phyloP scores from a whole-genome alignment of 2,797 vertebrate genomes.

The Poecile montanus region DNA sequence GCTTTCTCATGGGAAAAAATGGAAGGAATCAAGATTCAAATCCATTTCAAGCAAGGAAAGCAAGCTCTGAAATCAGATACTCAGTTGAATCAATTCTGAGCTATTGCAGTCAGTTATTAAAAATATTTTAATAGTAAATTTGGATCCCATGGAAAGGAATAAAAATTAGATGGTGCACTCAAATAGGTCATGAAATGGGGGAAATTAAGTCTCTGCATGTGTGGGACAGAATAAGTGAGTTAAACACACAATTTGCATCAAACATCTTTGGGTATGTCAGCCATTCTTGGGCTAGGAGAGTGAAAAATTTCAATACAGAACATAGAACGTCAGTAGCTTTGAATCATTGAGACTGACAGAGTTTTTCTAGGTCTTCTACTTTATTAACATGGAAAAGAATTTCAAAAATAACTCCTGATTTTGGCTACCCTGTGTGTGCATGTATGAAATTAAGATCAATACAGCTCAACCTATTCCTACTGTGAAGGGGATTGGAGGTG shows the following conservation, averaged over 20 bases:
- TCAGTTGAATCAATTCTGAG: background rate
- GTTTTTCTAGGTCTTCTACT: background rate
- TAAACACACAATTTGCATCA: background rate
- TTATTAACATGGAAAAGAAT: background rate
- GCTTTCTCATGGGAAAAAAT: slow-evolving; percentile 17
- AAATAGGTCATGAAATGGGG: background rate
- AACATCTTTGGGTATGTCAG: background rate
- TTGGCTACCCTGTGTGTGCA: background rate
- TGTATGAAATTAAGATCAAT: background rate
- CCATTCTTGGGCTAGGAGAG: background rate
- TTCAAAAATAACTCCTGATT: background rate
- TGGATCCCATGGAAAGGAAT: background rate
- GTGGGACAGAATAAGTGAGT: background rate
- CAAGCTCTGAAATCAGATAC: background rate
- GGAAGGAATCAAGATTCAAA: slow-evolving; percentile 2
- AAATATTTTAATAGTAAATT: background rate
- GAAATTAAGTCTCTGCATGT: background rate
- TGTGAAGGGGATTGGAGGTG: background rate
- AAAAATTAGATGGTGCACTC: background rate
- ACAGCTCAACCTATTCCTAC: background rate
- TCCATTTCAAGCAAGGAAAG: background rate
- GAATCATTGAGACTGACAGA: background rate
- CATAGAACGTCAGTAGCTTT: background rate
- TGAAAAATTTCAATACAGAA: background rate
- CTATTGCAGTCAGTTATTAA: background rate